A percentile compares a stretch with the other conserved stretches of the same genome.
These are phyloP conservation scores for Halocynthia aurantium DNA, from an alignment of 23 tunicate species.

Conservation along the genomic window DNA sequence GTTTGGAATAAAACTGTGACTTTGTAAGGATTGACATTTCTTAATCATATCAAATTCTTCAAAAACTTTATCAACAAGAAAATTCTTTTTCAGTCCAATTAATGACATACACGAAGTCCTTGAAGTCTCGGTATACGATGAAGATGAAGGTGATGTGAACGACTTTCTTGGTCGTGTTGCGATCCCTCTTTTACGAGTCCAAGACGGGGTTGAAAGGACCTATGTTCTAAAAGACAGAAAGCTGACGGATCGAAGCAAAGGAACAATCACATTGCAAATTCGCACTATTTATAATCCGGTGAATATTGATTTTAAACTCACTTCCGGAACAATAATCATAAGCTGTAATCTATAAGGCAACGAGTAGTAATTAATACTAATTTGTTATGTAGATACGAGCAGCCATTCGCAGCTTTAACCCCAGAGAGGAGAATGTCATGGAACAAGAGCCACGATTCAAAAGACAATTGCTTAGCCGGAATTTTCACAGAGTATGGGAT, in stretches of 20 bases:
- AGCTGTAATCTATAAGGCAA: no score
- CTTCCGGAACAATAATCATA: no score
- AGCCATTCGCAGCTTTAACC: slow-evolving; percentile 68
- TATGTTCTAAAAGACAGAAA: slow-evolving; percentile 73
- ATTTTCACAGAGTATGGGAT: slow-evolving; percentile 77
- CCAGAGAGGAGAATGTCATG: slow-evolving; percentile 77
- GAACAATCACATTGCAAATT: slow-evolving; percentile 75
- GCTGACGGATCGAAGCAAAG: slow-evolving; percentile 47
- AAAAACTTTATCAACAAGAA: no score
- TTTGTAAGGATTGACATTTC: slow-evolving; percentile 47
- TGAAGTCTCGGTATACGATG: slow-evolving; percentile 55
- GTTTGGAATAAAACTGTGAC: slow-evolving; percentile 89
- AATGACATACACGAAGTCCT: slow-evolving; percentile 81
- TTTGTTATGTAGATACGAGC: slow-evolving; percentile 49
- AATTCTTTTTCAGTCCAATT: slow-evolving; percentile 51
- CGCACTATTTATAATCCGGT: slow-evolving; percentile 75
- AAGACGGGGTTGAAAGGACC: slow-evolving; percentile 50
- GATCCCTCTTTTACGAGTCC: slow-evolving; percentile 46
- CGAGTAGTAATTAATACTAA: no score
- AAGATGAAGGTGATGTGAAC: slow-evolving; percentile 33
- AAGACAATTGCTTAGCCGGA: slow-evolving; percentile 32
- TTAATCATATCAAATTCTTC: neutral
- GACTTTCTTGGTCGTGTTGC: slow-evolving; percentile 73
- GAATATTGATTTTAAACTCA: neutral
- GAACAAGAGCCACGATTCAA: slow-evolving; percentile 64